Conservation (phyloP, 1,140 invertebrate species). For the Ericerus pela region DNA sequence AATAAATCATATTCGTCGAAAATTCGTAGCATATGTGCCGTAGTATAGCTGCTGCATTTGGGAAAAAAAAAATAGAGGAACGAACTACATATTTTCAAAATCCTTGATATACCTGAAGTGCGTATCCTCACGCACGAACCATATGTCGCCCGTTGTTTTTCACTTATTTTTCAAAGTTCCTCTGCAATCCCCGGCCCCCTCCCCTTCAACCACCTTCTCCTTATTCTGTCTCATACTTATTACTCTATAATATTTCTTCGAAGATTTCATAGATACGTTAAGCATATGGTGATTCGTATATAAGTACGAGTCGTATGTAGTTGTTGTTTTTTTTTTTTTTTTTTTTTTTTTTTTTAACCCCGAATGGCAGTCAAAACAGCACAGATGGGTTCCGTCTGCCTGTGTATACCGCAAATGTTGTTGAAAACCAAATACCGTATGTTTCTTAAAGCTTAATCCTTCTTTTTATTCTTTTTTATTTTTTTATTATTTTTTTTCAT, state of each 20-base stretch:
- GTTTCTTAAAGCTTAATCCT: slow-evolving; percentile 8
- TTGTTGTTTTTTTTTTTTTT: too few species aligned
- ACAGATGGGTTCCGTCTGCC: slow-evolving; percentile 6
- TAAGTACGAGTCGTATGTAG: too few species aligned
- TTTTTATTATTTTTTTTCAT: too few species aligned
- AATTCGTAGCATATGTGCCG: too few species aligned
- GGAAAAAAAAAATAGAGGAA: too few species aligned
- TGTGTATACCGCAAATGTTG: slow-evolving; percentile 6
- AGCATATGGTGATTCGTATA: slow-evolving; percentile 6
- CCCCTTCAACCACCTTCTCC: not conserved
- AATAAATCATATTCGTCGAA: too few species aligned
- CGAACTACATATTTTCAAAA: too few species aligned
- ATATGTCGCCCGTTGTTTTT: slow-evolving; percentile 6
- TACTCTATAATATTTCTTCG: slow-evolving; percentile 8
- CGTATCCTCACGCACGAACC: slow-evolving; percentile 10
- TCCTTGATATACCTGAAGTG: slow-evolving; percentile 7
- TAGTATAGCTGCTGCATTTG: too few species aligned
- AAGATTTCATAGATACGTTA: not conserved
- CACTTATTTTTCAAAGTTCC: slow-evolving; percentile 8
- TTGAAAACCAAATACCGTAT: not conserved
- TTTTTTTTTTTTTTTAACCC: too few species aligned
- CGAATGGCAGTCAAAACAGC: too few species aligned
- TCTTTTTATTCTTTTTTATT: not conserved
- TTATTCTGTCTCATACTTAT: too few species aligned
- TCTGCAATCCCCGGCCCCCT: not conserved